Percentiles rank a stretch among this genome's conserved stretches.
Conservation (phyloP, 2,888 invertebrate species). For the Chaetoderma sp. region DNA sequence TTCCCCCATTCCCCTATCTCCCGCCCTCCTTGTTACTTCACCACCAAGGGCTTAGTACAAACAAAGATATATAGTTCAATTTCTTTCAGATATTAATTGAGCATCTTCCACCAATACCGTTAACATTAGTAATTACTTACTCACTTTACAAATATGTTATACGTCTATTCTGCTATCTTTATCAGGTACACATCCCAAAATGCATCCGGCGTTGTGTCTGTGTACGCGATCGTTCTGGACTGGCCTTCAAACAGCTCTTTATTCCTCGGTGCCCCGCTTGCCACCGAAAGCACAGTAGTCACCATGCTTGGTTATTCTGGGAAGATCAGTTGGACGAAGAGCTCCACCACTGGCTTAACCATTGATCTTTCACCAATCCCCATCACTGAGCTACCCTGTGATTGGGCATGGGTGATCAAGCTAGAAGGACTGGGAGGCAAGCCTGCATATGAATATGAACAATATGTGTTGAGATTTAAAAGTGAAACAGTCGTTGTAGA, state of each 20-base stretch:
- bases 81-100: too few relatives aligned
- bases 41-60: too few relatives aligned
- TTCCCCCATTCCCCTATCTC: too few relatives aligned
- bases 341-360: slow-evolving; percentile 33
- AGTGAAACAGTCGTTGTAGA: too few relatives aligned
- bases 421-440: slow-evolving; percentile 40
- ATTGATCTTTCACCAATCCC: slow-evolving; percentile 41
- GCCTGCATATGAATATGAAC: too few relatives aligned
- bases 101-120: too few relatives aligned
- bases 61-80: too few relatives aligned
- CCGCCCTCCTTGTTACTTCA: too few relatives aligned
- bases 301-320: slow-evolving; percentile 71
- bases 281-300: slow-evolving; percentile 63
- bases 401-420: slow-evolving; percentile 47
- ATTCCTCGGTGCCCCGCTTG: slow-evolving; percentile 70
- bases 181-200: slow-evolving; percentile 53
- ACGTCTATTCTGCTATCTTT: too few relatives aligned
- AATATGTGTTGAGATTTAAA: too few relatives aligned
- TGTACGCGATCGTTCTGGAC: slow-evolving; percentile 78
- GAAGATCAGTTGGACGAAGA: slow-evolving; percentile 28
- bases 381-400: slow-evolving; percentile 34
- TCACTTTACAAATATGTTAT: too few relatives aligned
- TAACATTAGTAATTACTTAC: too few relatives aligned
- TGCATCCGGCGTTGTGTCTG: slow-evolving; percentile 38
- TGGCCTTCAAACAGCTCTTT: slow-evolving; percentile 78